Evolutionary conservation across 2,113 vertebrate species (phyloP).

Genomic region (Cercocebus atys): DNA sequence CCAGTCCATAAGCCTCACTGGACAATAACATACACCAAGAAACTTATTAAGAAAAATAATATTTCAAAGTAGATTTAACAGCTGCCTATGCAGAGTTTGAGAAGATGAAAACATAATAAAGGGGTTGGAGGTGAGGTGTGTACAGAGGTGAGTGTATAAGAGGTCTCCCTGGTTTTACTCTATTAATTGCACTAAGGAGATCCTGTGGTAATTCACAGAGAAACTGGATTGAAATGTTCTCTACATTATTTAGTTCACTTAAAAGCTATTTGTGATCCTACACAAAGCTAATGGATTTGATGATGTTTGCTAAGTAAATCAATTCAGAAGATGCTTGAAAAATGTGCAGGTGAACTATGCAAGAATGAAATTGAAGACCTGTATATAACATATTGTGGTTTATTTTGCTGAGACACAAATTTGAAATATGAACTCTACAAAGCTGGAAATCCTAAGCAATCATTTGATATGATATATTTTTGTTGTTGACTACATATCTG

Average conservation of each 20-base stretch:
- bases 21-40: neutral
- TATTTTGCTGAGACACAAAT: neutral
- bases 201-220: neutral
- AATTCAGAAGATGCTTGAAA: neutral
- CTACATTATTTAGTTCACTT: neutral
- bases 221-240: neutral
- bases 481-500: neutral
- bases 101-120: neutral
- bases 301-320: neutral
- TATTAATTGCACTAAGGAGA: neutral
- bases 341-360: neutral
- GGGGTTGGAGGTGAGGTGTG: neutral
- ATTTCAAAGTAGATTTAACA: neutral
- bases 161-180: neutral
- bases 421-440: neutral
- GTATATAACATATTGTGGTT: neutral
- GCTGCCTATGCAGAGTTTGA: neutral
- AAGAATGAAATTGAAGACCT: neutral
- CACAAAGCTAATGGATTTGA: neutral
- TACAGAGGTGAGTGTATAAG: fast-evolving
- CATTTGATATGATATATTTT: neutral
- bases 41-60: conserved; percentile 11
- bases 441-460: neutral
- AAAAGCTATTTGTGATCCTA: neutral
- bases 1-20: neutral